These are phyloP conservation scores for Ceratitis capitata DNA, from an alignment of 1,140 invertebrate species.

Conservation along the genomic window DNA sequence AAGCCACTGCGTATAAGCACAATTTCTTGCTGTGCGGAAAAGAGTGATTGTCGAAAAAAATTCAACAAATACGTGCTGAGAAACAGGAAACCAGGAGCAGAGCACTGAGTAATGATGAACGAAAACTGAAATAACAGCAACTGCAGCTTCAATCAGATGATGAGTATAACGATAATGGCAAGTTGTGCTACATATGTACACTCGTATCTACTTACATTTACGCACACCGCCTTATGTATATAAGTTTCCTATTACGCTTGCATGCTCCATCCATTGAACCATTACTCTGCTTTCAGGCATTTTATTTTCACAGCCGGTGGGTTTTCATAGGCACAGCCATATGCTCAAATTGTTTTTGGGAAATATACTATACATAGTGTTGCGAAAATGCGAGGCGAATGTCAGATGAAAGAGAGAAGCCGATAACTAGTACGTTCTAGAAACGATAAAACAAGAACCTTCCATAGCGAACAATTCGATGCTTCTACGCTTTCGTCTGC, in stretches of 20 bases:
- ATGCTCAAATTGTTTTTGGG: neutral
- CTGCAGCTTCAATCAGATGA: neutral
- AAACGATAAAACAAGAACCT: too few relatives aligned
- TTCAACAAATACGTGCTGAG: neutral
- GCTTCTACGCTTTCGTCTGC: too few relatives aligned
- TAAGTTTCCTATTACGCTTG: neutral
- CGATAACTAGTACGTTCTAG: too few relatives aligned
- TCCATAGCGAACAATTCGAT: too few relatives aligned
- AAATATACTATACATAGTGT: neutral
- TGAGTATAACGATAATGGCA: neutral
- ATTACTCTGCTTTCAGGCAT: neutral
- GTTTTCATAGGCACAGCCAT: neutral
- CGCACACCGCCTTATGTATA: neutral
- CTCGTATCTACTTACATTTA: neutral
- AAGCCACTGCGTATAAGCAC: constrained; percentile 19
- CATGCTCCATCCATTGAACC: neutral
- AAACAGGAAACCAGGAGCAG: neutral
- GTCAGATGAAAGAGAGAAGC: too few relatives aligned
- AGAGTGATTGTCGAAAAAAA: neutral
- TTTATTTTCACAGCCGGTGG: neutral
- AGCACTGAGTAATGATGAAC: neutral
- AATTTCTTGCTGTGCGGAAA: too few relatives aligned
- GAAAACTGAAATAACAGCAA: constrained; percentile 16
- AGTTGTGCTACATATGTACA: neutral
- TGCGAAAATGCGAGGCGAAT: too few relatives aligned